phyloP scores from a whole-genome alignment of 2,888 invertebrate genomes.

The Cryptophagus acutangulus region DNA sequence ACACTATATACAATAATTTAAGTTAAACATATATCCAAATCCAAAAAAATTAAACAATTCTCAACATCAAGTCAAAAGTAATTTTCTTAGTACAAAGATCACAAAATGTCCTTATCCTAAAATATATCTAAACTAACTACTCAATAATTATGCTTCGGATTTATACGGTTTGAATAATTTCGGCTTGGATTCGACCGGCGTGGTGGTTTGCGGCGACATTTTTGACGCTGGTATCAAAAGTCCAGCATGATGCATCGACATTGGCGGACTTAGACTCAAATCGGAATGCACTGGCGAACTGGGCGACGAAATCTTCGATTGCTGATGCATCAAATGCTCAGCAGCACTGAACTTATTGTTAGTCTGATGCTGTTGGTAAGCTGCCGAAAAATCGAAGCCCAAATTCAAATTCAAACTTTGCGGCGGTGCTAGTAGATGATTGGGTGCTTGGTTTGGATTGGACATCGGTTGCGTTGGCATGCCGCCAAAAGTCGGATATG shows the following conservation, averaged over 20 bases:
- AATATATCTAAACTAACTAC: not conserved
- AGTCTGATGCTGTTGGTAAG: slow-evolving; percentile 19
- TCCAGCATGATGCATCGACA: slow-evolving; percentile 38
- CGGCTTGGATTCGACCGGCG: slow-evolving; percentile 50
- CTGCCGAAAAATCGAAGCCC: slow-evolving; percentile 35
- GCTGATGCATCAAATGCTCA: no score
- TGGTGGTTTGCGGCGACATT: slow-evolving; percentile 38
- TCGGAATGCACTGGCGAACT: slow-evolving; percentile 44
- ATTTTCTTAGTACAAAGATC: no score
- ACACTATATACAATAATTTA: no score
- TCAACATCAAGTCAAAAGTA: no score
- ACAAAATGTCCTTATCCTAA: no score
- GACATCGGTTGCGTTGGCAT: slow-evolving; percentile 29
- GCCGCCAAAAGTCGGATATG: slow-evolving; percentile 49
- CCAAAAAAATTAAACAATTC: no score
- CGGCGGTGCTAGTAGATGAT: not conserved
- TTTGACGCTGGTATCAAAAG: slow-evolving; percentile 40
- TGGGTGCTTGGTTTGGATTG: slow-evolving; percentile 23
- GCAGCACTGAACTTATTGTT: no score
- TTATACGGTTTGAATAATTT: slow-evolving; percentile 76
- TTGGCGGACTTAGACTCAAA: slow-evolving; percentile 43
- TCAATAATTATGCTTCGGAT: slow-evolving; percentile 48
- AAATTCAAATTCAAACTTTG: slow-evolving; percentile 23
- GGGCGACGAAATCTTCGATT: slow-evolving; percentile 35
- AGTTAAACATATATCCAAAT: no score